Conservation (phyloP, 2,797 vertebrate species). For the Vultur gryphus region DNA sequence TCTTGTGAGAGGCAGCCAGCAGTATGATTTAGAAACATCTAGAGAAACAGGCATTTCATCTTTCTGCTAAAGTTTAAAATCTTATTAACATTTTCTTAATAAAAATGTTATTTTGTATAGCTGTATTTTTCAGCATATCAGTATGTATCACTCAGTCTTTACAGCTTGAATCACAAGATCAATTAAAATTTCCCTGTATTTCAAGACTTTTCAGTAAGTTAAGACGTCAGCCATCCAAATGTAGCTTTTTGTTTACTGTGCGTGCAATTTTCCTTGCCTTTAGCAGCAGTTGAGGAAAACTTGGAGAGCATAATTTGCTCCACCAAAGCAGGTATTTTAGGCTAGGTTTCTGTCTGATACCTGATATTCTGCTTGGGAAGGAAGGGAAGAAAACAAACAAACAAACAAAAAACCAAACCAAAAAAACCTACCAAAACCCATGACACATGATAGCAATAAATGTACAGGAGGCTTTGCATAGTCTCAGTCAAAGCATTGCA, state of each 20-base stretch:
- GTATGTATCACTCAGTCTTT: not conserved
- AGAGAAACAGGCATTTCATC: not conserved
- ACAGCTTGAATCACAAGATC: not conserved
- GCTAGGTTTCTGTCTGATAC: not conserved
- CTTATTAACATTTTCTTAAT: not conserved
- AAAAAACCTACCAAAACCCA: not conserved
- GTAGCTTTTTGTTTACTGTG: not conserved
- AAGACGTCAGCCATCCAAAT: not conserved
- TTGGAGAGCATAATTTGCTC: not conserved
- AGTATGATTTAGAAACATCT: not conserved
- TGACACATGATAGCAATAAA: not conserved
- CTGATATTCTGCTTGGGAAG: not conserved
- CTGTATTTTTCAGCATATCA: not conserved
- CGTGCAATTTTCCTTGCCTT: not conserved
- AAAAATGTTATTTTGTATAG: not conserved
- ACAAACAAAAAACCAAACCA: not conserved
- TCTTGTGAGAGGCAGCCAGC: not conserved
- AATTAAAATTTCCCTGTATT: not conserved
- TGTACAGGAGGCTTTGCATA: not conserved
- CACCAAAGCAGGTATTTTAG: not conserved
- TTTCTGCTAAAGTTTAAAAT: not conserved
- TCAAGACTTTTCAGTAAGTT: not conserved
- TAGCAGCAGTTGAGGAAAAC: not conserved
- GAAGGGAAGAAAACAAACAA: not conserved
- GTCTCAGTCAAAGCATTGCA: not conserved